Conservation (phyloP, 2,113 vertebrate genomes). For the Benitochromis conjunctus region DNA sequence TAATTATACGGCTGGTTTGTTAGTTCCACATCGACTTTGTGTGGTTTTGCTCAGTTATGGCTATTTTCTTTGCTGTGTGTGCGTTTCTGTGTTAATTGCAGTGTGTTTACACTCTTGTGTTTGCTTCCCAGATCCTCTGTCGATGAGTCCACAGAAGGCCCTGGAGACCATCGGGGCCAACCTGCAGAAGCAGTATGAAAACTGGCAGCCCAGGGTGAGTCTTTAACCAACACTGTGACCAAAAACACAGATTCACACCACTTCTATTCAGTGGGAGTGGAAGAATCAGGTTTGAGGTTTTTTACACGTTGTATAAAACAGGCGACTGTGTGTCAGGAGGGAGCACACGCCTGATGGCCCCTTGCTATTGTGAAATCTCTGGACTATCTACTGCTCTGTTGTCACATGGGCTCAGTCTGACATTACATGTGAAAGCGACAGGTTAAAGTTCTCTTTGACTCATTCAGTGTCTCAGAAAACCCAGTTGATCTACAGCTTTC, state of each 20-base stretch:
- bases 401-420: background rate
- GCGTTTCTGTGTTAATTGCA: background rate
- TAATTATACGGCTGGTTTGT: background rate
- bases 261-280: background rate
- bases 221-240: background rate
- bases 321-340: background rate
- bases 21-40: background rate
- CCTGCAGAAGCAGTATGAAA: slow-evolving; percentile 98
- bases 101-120: background rate
- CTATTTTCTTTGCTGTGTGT: background rate
- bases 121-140: slow-evolving; percentile 86
- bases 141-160: slow-evolving; percentile 98
- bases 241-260: background rate
- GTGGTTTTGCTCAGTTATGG: background rate
- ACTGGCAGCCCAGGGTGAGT: slow-evolving; percentile 97
- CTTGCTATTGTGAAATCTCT: background rate
- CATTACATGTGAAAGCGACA: background rate
- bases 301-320: background rate
- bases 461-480: background rate
- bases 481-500: background rate
- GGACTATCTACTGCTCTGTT: background rate
- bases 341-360: accelerated
- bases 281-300: background rate
- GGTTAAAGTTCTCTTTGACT: background rate
- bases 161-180: slow-evolving; percentile 97